Evolutionary conservation across 2,888 invertebrate species (phyloP).

Genomic region (Pollenia labialis): DNA sequence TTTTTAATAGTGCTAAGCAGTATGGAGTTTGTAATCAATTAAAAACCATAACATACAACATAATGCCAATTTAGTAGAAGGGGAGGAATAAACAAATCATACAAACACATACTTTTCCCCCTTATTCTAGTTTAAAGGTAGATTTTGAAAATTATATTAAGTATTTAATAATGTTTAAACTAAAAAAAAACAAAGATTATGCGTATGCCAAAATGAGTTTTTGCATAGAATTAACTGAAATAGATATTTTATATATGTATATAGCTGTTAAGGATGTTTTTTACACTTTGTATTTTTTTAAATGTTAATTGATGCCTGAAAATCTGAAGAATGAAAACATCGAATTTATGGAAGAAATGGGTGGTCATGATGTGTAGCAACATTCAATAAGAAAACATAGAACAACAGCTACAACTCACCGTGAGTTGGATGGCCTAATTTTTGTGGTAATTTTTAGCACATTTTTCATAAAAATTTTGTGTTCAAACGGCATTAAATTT

Average conservation of each 20-base stretch:
- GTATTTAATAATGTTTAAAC: constrained; percentile 61
- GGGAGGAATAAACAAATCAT: constrained; percentile 36
- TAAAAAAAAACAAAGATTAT: constrained; percentile 52
- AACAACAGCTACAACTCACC: constrained; percentile 84
- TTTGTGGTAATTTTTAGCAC: constrained; percentile 60
- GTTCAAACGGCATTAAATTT: constrained; percentile 66
- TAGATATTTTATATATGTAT: constrained; percentile 15
- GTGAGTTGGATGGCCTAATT: constrained; percentile 84
- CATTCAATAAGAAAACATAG: constrained; percentile 74
- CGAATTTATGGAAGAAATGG: constrained; percentile 64
- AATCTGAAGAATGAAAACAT: constrained; percentile 66
- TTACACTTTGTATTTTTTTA: constrained; percentile 33
- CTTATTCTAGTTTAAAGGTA: constrained; percentile 18
- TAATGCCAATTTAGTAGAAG: constrained; percentile 62
- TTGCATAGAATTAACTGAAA: constrained; percentile 48
- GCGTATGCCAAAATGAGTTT: constrained; percentile 63
- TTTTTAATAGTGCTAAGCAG: constrained; percentile 62
- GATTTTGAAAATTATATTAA: constrained; percentile 62
- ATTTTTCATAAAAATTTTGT: constrained; percentile 68
- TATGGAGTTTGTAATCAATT: constrained; percentile 61
- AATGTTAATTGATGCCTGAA: constrained; percentile 59
- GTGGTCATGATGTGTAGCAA: constrained; percentile 71
- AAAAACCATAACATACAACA: constrained; percentile 63
- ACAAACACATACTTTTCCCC: constrained; percentile 38
- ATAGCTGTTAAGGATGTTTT: constrained; percentile 60